Base-by-base conservation (phyloP, 2,888 invertebrate species). In the Pyralis farinalis region DNA sequence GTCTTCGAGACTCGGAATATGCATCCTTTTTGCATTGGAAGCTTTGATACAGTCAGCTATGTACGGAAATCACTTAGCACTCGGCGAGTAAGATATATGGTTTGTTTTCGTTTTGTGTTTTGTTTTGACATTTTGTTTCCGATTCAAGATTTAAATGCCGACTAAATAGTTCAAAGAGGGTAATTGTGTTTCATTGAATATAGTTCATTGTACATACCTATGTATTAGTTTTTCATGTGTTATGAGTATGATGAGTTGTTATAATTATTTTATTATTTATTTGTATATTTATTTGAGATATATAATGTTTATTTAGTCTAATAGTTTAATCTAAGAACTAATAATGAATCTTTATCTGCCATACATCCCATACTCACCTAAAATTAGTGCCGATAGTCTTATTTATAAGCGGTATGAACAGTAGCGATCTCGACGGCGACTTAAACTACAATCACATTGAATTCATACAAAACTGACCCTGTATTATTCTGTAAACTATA, bases 401-500 rank as follows among this genome's bases (percentile, higher is more conserved):
- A 70, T 76, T 72, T 78, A 73, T 71, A 73, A 79, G 80, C 77
- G 63, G 77, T 79, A 73, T 76, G 80, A 83, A 84, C 81, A 81
- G 75, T 69, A 66, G 70, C 75, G 67, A 70, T 71, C 71, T 79
- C 68, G 73, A 70, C 61, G 63, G 75, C 78, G 80, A 74, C 85
- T 88, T 87, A 87, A 76, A 76, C 88, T 88, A 88, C 86, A 83
- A 88, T 88, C 88, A 88, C 88, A 88, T 84, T 86, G 84, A 83
- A 85, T 85, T 86, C 83, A 86, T 87, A 88, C 85, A 87, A 87
- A 87, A 87, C 85, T 79, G 87, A 88, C 88, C 88, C 88, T 88
- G 88, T 88, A 86, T 86, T 76, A 81, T 79, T 83, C 77, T 71
- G 75, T 81, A 79, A 75, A 80, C 82, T 84, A 84, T 73, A 76